Conservation (phyloP, 2,797 vertebrate species). For the Sebastes hopkinsi region DNA sequence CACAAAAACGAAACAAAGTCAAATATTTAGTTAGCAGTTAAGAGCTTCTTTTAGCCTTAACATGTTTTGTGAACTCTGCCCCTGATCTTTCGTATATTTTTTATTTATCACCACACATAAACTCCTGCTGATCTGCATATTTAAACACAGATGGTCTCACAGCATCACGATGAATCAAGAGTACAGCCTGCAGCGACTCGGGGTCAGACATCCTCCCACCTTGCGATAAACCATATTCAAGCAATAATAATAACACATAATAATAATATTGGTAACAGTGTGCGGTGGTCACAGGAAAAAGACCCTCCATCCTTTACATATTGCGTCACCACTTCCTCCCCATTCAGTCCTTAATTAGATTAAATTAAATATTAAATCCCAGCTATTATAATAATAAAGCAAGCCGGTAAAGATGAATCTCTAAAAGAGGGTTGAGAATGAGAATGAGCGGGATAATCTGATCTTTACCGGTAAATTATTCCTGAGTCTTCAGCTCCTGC, state of each 20-base stretch:
- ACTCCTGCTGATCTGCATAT: slow-evolving; percentile 29
- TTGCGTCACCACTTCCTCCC: not conserved
- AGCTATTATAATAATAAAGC: not conserved
- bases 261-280: not conserved
- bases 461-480: not conserved
- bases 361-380: not conserved
- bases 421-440: not conserved
- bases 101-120: not conserved
- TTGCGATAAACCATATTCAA: not conserved
- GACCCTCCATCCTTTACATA: not conserved
- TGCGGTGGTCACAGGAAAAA: not conserved
- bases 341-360: not conserved
- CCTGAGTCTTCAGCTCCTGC: not conserved
- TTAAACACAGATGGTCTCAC: slow-evolving; percentile 64
- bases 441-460: not conserved
- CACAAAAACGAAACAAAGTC: accelerated
- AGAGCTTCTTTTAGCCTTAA: not conserved
- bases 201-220: slow-evolving; percentile 4
- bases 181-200: slow-evolving; percentile 7
- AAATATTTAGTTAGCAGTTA: not conserved
- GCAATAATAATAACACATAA: not conserved
- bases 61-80: not conserved
- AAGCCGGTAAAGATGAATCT: not conserved
- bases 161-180: slow-evolving; percentile 11
- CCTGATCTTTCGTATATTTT: not conserved